Evolutionary conservation across 2,888 invertebrate species (phyloP).

Genomic region (Megalurothrips usitatus): DNA sequence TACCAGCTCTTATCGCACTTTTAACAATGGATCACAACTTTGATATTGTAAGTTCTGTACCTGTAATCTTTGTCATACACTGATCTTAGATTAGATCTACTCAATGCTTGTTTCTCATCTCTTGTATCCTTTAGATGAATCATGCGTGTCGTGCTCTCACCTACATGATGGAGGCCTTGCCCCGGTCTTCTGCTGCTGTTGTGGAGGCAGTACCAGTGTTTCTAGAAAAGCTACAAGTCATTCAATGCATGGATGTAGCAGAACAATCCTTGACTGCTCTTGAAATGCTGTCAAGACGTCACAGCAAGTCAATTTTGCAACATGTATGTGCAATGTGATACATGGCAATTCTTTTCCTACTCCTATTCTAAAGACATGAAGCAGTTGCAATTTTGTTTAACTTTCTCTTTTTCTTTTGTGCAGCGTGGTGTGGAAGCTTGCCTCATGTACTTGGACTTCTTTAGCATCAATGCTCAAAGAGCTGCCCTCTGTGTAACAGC

Average conservation of each 20-base stretch:
- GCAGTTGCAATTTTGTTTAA: constrained; percentile 28
- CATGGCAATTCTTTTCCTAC: constrained; percentile 8
- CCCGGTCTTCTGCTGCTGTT: constrained; percentile 91
- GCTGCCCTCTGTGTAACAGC: constrained; percentile 94
- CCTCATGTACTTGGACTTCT: constrained; percentile 95
- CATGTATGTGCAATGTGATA: constrained; percentile 57
- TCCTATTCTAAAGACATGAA: constrained; percentile 11
- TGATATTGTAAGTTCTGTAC: constrained; percentile 68
- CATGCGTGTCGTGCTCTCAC: constrained; percentile 97
- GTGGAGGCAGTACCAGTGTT: constrained; percentile 97
- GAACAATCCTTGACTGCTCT: constrained; percentile 96
- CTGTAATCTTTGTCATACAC: not conserved
- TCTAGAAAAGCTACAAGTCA: constrained; percentile 93
- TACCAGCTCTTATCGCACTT: constrained; percentile 87
- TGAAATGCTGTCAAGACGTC: constrained; percentile 93
- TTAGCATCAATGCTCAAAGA: constrained; percentile 96
- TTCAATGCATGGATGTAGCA: constrained; percentile 99
- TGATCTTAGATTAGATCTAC: constrained; percentile 26
- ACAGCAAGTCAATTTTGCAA: constrained; percentile 93
- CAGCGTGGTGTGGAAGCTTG: constrained; percentile 94
- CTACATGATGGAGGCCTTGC: constrained; percentile 98
- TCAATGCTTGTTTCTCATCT: constrained; percentile 29
- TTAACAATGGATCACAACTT: constrained; percentile 98
- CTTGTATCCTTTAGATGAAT: constrained; percentile 68
- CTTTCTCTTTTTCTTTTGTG: constrained; percentile 39